A percentile compares a stretch with the other conserved stretches of the same genome.
Conservation (phyloP, 2,113 vertebrate genomes). For the Lycocorax pyrrhopterus region DNA sequence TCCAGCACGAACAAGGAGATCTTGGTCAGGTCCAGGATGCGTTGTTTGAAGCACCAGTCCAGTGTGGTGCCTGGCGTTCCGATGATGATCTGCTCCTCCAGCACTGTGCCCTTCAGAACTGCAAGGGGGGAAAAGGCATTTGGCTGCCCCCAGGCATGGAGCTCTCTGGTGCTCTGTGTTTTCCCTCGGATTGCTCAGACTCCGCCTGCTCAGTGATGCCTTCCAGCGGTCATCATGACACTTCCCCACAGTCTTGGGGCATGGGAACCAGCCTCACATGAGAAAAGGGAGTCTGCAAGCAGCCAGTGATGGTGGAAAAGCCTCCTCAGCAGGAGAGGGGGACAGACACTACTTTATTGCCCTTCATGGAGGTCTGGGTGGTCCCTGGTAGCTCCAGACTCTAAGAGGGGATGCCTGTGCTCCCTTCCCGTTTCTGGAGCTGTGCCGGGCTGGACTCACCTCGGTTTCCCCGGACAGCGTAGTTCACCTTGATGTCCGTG, state of each 20-base stretch:
- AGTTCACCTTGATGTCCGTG: slow-evolving; percentile 58
- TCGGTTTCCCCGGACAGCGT: slow-evolving; percentile 71
- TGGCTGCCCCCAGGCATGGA: rapidly evolving
- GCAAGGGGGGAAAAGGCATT: neutral
- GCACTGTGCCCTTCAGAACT: slow-evolving; percentile 36
- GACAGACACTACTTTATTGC: rapidly evolving
- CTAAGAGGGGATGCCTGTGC: neutral
- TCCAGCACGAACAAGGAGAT: slow-evolving; percentile 75
- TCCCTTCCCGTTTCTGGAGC: rapidly evolving
- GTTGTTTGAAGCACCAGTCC: slow-evolving; percentile 78
- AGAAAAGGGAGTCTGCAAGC: neutral
- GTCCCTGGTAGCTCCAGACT: neutral
- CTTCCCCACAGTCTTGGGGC: neutral
- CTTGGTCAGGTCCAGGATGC: slow-evolving; percentile 46
- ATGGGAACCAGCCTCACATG: neutral
- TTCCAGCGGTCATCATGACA: neutral
- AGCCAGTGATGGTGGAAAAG: neutral
- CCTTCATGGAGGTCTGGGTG: rapidly evolving
- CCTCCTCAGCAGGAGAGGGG: neutral
- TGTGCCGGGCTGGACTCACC: slow-evolving; percentile 16
- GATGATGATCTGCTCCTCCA: slow-evolving; percentile 73
- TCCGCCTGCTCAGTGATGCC: neutral
- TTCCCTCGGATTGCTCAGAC: neutral
- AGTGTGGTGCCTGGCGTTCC: slow-evolving; percentile 73
- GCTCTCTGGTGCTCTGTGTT: neutral